A percentile compares a stretch with the other conserved stretches of the same genome.
These are phyloP conservation scores for Anarsia innoxiella DNA, from an alignment of 2,888 invertebrate genomes.

Conservation along the genomic window DNA sequence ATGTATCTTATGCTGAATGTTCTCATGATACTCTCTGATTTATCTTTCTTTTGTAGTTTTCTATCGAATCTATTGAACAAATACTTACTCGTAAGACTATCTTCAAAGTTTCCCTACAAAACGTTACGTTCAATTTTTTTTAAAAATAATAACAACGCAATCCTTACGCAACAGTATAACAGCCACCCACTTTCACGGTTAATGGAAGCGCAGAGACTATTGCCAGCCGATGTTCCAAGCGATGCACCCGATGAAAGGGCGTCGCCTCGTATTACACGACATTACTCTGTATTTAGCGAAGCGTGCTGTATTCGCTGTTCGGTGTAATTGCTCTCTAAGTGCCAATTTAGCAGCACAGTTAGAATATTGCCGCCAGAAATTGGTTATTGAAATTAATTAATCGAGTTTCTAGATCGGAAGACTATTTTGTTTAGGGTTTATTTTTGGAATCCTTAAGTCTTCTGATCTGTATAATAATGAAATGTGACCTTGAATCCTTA, in stretches of 20 bases:
- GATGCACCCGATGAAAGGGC: slow-evolving; percentile 1
- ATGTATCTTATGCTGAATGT: too few species aligned
- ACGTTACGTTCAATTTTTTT: not conserved
- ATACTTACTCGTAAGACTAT: not conserved
- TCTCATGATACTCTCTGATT: too few species aligned
- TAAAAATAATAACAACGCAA: too few species aligned
- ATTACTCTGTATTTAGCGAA: slow-evolving; percentile 1
- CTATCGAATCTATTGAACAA: not conserved
- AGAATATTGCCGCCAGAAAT: slow-evolving; percentile 3
- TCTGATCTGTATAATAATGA: too few species aligned
- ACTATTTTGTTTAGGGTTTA: not conserved
- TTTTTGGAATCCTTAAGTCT: too few species aligned
- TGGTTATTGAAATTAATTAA: slow-evolving; percentile 1
- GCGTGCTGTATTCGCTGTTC: not conserved
- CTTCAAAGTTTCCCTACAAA: not conserved
- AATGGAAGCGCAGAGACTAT: not conserved
- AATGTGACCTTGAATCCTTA: too few species aligned
- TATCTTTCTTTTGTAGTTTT: not conserved
- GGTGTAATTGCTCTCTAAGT: slow-evolving; percentile 3
- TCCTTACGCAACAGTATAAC: not conserved
- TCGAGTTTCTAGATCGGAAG: not conserved
- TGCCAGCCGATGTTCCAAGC: not conserved
- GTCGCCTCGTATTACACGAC: slow-evolving; percentile 1
- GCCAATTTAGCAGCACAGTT: slow-evolving; percentile 5
- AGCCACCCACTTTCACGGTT: not conserved